Evolutionary conservation across 2,113 vertebrate species (phyloP).

Genomic region (Halcyon senegalensis): DNA sequence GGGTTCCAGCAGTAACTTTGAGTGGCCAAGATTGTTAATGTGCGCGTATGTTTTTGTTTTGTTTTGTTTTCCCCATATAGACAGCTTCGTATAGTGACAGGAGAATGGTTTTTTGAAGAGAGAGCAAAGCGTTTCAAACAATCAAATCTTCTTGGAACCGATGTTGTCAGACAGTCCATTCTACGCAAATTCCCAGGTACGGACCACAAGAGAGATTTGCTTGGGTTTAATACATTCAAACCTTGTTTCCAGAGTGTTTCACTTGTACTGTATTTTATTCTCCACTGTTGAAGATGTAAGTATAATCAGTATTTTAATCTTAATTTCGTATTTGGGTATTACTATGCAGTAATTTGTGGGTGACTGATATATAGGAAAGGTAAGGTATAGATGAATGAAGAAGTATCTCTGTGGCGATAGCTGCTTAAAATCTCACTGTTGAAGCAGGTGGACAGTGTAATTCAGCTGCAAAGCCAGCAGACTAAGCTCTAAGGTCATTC

Average conservation of each 20-base stretch:
- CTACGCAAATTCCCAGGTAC: constrained; percentile 82
- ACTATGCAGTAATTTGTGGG: background rate
- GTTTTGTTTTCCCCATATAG: constrained; percentile 61
- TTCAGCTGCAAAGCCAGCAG: background rate
- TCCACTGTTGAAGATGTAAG: background rate
- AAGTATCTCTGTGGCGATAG: background rate
- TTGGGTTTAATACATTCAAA: background rate
- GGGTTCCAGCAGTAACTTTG: background rate
- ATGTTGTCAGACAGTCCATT: constrained; percentile 90
- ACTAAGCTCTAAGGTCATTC: background rate
- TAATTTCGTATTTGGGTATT: background rate
- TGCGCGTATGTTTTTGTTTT: background rate
- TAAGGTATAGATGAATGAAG: background rate
- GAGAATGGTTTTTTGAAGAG: constrained; percentile 98
- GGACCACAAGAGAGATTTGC: background rate
- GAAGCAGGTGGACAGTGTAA: background rate
- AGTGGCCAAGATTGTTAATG: background rate
- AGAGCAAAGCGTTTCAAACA: constrained; percentile 90
- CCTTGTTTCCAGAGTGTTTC: background rate
- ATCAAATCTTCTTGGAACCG: constrained; percentile 78
- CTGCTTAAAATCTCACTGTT: background rate
- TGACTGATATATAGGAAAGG: background rate
- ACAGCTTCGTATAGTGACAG: constrained; percentile 90
- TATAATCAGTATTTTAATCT: background rate
- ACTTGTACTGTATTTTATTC: background rate